These are phyloP conservation scores for Carduelis carduelis DNA, from an alignment of 2,797 vertebrate genomes.

Conservation along the genomic window DNA sequence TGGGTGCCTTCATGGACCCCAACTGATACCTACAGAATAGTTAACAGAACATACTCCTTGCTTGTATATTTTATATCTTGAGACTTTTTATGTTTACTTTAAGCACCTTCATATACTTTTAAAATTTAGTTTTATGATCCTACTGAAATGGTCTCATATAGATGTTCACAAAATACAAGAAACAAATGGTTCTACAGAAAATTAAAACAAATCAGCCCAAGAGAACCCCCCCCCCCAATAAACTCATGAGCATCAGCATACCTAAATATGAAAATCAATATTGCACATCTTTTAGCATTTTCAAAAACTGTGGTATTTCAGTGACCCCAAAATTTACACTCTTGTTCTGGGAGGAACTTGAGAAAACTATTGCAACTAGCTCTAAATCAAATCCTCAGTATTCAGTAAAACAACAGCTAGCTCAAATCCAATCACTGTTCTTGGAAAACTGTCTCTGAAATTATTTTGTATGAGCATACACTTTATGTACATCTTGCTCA, in stretches of 20 bases:
- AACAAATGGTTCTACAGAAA: background rate
- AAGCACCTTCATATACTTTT: background rate
- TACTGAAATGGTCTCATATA: background rate
- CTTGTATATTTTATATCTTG: background rate
- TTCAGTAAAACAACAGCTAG: background rate
- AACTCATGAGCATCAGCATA: background rate
- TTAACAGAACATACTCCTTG: background rate
- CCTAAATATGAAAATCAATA: background rate
- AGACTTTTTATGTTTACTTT: background rate
- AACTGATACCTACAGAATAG: background rate
- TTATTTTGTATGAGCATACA: background rate
- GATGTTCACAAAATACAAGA: background rate
- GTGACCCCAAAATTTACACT: background rate
- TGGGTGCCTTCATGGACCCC: background rate
- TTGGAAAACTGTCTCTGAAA: background rate
- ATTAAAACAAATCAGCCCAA: background rate
- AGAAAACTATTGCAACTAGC: background rate
- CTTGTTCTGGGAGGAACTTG: background rate
- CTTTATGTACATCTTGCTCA: background rate
- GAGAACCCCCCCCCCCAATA: rapidly evolving
- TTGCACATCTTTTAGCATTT: background rate
- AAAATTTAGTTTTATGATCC: background rate
- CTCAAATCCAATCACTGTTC: background rate
- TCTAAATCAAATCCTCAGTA: background rate
- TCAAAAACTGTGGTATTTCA: background rate